Evolutionary conservation across 2,888 invertebrate genomes (phyloP).

Genomic region (Mycalesis mineus): DNA sequence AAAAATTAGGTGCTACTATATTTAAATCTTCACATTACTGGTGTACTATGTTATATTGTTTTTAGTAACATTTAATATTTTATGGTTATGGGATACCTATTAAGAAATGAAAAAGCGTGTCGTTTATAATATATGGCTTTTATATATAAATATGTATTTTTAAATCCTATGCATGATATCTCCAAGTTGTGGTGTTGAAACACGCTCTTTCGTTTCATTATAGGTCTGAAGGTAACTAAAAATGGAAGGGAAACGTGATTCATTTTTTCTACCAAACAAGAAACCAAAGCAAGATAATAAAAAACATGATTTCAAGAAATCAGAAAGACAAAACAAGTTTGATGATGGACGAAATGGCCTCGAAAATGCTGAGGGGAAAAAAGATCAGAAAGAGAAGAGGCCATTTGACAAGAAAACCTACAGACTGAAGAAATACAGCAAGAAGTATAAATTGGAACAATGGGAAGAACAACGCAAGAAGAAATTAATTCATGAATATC

Average conservation of each 20-base stretch:
- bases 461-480: constrained; percentile 83
- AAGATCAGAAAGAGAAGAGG: constrained; percentile 63
- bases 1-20: too few species aligned
- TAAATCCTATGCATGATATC: constrained; percentile 25
- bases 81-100: not conserved
- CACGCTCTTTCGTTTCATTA: constrained; percentile 74
- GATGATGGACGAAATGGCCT: constrained; percentile 45
- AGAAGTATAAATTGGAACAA: constrained; percentile 82
- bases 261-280: constrained; percentile 54
- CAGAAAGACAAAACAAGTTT: constrained; percentile 44
- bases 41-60: too few species aligned
- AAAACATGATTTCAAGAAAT: constrained; percentile 22
- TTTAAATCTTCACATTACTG: too few species aligned
- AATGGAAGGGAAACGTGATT: constrained; percentile 59
- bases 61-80: not conserved
- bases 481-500: constrained; percentile 73
- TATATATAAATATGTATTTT: constrained; percentile 23
- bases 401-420: constrained; percentile 83
- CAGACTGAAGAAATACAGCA: constrained; percentile 82
- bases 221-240: constrained; percentile 55
- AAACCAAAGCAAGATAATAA: constrained; percentile 35
- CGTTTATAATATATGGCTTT: constrained; percentile 31
- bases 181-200: constrained; percentile 44
- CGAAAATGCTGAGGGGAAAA: constrained; percentile 51
- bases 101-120: constrained; percentile 66